These are phyloP conservation scores for Centrocercus urophasianus DNA, from an alignment of 2,113 vertebrate species.

Conservation along the genomic window DNA sequence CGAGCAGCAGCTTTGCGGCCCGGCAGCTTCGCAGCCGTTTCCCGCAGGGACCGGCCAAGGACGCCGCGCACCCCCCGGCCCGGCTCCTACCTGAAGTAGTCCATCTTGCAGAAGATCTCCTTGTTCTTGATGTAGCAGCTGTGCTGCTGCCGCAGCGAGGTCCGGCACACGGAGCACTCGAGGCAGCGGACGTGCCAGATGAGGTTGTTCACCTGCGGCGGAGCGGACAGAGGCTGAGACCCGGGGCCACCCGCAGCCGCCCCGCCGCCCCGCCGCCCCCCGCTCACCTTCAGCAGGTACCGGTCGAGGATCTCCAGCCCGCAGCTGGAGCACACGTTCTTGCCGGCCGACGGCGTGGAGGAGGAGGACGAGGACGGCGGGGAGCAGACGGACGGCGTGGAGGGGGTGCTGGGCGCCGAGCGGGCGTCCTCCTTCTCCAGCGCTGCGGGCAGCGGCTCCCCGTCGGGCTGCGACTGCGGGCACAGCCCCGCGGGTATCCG, in stretches of 20 bases:
- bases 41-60: background rate
- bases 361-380: conserved; percentile 85
- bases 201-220: conserved; percentile 91
- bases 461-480: conserved; percentile 91
- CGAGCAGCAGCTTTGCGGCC: too few relatives aligned
- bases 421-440: conserved; percentile 94
- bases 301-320: conserved; percentile 96
- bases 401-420: conserved; percentile 91
- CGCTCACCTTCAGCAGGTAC: conserved; percentile 93
- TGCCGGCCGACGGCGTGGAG: conserved; percentile 90
- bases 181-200: conserved; percentile 94
- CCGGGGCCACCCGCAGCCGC: background rate
- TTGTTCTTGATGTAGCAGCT: conserved; percentile 98
- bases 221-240: background rate
- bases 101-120: conserved; percentile 95
- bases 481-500: background rate
- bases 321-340: conserved; percentile 96
- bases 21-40: background rate
- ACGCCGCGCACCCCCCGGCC: background rate
- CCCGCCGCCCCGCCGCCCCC: background rate
- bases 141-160: conserved; percentile 89
- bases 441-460: conserved; percentile 85
- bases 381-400: conserved; percentile 93
- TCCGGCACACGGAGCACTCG: conserved; percentile 92
- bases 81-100: conserved; percentile 93